Evolutionary conservation across 2,888 invertebrate species (phyloP), one percentile per base, ranked within the genome.

Genomic region (Drosophila dives): DNA sequence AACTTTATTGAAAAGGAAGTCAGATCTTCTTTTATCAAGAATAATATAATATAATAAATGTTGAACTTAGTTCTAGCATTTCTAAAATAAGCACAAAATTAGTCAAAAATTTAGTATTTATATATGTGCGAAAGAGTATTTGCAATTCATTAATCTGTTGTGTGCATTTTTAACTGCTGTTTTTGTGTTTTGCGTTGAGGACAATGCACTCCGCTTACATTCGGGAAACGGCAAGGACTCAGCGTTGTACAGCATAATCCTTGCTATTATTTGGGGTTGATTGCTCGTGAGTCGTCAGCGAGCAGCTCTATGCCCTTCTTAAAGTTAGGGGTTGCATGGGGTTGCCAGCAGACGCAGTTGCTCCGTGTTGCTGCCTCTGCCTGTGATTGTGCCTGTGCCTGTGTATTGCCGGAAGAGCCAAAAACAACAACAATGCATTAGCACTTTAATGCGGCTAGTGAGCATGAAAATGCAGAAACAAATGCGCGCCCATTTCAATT

Each of bases 371-470:
- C 29, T 36, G 58, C 26, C 59, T 50, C 29, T 40, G 42, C 34
- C 54, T 38, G 34, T 23, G 26, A 2, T 2, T 2, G 2, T 26
- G 26, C 29, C 29, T 29, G 29, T 36, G 58, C 33, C 59, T 40
- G 38, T 40, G 34, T 23, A 49, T 32, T 54, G 61, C 60, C 75
- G 63, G 61, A 72, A 73, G 72, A 68, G 65, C 81, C 79, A 83
- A 90, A 76, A 91, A 91, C 83, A 91, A 91, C 91, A 91, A 89
- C 90, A 89, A 71, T 90, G 88, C 91, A 91, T 91, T 91, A 91
- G 87, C 90, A 89, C 90, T 90, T 91, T 90, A 88, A 85, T 85
- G 79, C 86, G 78, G 89, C 78, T 86, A 89, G 89, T 86, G 86
- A 83, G 87, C 86, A 86, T 80, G 67, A 78, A 89, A 86, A 89